These are phyloP conservation scores for Chrosomus eos DNA, from an alignment of 2,797 vertebrate species.

Conservation along the genomic window DNA sequence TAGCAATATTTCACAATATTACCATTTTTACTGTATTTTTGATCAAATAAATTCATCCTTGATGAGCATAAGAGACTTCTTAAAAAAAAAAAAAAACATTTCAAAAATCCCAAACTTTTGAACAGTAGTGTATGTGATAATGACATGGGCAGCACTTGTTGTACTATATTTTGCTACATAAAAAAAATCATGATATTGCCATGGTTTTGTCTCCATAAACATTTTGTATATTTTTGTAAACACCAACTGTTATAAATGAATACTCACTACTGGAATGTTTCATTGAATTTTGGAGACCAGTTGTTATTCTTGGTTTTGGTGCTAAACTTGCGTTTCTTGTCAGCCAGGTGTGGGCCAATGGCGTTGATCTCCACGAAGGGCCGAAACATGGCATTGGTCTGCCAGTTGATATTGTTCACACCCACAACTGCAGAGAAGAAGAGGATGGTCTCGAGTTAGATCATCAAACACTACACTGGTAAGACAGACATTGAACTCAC, in stretches of 20 bases:
- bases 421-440: conserved; percentile 81
- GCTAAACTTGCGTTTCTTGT: conserved; percentile 96
- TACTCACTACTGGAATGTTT: conserved; percentile 99
- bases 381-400: conserved; percentile 96
- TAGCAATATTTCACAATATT: background rate
- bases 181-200: background rate
- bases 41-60: background rate
- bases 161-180: background rate
- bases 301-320: conserved; percentile 99
- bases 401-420: conserved; percentile 93
- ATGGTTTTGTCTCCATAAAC: background rate
- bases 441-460: background rate
- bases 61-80: background rate
- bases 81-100: background rate
- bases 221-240: background rate
- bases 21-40: background rate
- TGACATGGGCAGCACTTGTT: background rate
- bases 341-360: conserved; percentile 90
- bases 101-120: background rate
- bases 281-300: conserved; percentile 99
- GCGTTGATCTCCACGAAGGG: conserved; percentile 96
- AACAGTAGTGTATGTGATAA: background rate
- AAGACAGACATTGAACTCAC: background rate
- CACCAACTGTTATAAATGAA: background rate
- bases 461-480: background rate